phyloP scores from a whole-genome alignment of 2,113 vertebrate species.

The Myiozetetes cayanensis region DNA sequence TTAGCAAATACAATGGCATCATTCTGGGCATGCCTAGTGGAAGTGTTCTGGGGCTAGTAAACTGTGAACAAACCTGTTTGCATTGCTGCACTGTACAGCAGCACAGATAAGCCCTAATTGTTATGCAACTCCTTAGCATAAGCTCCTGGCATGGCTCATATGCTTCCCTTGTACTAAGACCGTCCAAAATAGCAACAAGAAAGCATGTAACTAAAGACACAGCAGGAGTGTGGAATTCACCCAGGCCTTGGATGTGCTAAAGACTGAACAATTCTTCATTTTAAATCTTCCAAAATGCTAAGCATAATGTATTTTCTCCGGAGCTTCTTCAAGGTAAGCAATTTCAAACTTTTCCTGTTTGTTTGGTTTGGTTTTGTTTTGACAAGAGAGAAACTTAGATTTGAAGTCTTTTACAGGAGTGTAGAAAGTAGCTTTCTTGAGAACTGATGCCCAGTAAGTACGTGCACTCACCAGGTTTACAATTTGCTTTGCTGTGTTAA shows the following conservation, averaged over 20 bases:
- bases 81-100: slow-evolving; percentile 67
- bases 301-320: slow-evolving; percentile 83
- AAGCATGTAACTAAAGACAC: slow-evolving; percentile 75
- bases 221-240: slow-evolving; percentile 68
- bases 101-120: slow-evolving; percentile 78
- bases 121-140: slow-evolving; percentile 82
- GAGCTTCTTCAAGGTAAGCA: slow-evolving; percentile 85
- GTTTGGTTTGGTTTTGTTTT: slow-evolving; percentile 37
- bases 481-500: background rate
- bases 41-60: slow-evolving; percentile 66
- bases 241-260: slow-evolving; percentile 57
- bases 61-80: slow-evolving; percentile 81
- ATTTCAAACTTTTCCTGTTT: slow-evolving; percentile 60
- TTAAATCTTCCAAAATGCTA: slow-evolving; percentile 76
- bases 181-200: slow-evolving; percentile 83
- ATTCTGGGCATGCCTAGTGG: slow-evolving; percentile 76
- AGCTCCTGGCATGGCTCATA: slow-evolving; percentile 76
- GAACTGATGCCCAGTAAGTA: background rate
- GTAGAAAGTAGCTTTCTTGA: slow-evolving; percentile 11
- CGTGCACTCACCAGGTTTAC: background rate
- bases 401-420: background rate
- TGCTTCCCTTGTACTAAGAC: slow-evolving; percentile 75
- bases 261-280: slow-evolving; percentile 43
- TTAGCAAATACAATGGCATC: slow-evolving; percentile 72
- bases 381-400: background rate